A percentile compares a stretch with the other conserved stretches of the same genome.
Conservation (phyloP, 2,888 invertebrate genomes). For the Acanthosoma haemorrhoidale region DNA sequence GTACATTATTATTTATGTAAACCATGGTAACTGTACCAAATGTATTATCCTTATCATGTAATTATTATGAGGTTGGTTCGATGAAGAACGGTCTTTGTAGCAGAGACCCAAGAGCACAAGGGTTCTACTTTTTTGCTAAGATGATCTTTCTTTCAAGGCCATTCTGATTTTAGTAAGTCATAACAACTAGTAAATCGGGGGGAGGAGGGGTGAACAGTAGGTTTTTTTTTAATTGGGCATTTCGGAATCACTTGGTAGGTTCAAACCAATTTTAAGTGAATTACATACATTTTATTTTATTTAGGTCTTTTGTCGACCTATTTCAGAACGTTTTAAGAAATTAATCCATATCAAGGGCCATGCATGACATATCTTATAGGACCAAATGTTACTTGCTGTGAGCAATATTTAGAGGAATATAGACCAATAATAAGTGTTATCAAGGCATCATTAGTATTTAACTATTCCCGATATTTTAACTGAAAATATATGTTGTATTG, state of each 20-base stretch:
- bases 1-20: conserved; percentile 13
- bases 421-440: not conserved
- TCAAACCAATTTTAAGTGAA: not conserved
- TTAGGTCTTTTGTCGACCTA: not conserved
- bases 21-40: not conserved
- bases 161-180: not conserved
- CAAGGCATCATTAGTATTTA: not conserved
- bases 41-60: not conserved
- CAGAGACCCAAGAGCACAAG: not conserved
- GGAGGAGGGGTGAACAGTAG: too few species aligned
- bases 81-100: not conserved
- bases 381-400: not conserved
- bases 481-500: not conserved
- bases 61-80: not conserved
- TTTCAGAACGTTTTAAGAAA: not conserved
- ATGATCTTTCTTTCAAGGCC: not conserved
- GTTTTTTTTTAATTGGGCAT: not conserved
- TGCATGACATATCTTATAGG: conserved; percentile 8
- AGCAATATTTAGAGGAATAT: not conserved
- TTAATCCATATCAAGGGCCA: not conserved
- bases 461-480: not conserved
- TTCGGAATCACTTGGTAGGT: not conserved
- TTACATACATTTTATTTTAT: not conserved
- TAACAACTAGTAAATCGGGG: not conserved
- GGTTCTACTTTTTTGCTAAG: not conserved